phyloP scores from a whole-genome alignment of 2,888 invertebrate species.

The Linnaemya tessellans region DNA sequence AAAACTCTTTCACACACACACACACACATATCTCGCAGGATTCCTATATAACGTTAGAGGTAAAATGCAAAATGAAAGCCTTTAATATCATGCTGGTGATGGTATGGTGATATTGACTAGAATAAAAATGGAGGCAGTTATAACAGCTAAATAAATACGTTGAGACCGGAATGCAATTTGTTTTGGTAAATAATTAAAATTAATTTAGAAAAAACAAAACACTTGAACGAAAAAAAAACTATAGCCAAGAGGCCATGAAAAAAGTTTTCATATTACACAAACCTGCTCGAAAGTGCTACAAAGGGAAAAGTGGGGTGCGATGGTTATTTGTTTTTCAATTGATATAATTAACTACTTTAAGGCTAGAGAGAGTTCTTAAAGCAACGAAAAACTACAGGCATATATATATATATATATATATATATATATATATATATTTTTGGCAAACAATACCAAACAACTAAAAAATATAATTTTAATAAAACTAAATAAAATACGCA shows the following conservation, averaged over 20 bases:
- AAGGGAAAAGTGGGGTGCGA: background rate
- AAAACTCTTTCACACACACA: constrained; percentile 12
- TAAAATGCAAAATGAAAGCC: background rate
- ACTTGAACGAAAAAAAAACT: background rate
- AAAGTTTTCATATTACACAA: background rate
- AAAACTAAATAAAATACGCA: too few relatives aligned
- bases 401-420: too few relatives aligned
- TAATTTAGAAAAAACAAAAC: constrained; percentile 33
- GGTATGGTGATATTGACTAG: constrained; percentile 29
- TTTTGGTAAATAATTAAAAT: constrained; percentile 64
- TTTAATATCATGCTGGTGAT: constrained; percentile 11
- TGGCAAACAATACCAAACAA: too few relatives aligned
- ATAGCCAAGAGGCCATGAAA: background rate
- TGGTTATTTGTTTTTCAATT: constrained; percentile 18
- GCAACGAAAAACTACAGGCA: too few relatives aligned
- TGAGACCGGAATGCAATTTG: constrained; percentile 56
- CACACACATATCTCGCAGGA: constrained; percentile 23
- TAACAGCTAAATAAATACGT: constrained; percentile 58
- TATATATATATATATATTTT: too few relatives aligned
- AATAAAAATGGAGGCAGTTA: constrained; percentile 28
- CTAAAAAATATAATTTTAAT: too few relatives aligned
- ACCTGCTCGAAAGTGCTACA: background rate
- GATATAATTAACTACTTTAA: constrained; percentile 51
- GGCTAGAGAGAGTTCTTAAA: constrained; percentile 15
- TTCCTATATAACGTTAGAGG: constrained; percentile 13